Base-by-base conservation (phyloP, 2,888 invertebrate genomes). In the Aphodius sticticus region DNA sequence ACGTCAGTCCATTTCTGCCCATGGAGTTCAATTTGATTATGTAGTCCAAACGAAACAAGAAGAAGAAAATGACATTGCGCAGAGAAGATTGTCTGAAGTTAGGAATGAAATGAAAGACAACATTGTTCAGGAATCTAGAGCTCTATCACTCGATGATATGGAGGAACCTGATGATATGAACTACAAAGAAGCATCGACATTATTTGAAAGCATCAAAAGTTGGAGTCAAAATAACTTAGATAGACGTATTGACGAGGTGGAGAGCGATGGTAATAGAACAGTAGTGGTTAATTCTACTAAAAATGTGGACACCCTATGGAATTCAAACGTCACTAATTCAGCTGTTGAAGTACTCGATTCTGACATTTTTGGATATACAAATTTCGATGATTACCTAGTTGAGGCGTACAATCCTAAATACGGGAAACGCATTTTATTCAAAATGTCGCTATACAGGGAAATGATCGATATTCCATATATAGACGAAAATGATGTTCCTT, bases 371-470 rank as follows among this genome's bases (percentile, higher is more conserved):
- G 36, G 75, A 2, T 75, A 75, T 14, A 6, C 12, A 14, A 14
- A 9, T 16, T 78, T 70, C 16, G 76, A 78, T 16, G 16, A 71
- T 1, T 74, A 78, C 14, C 35, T 37, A 7, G 38, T 35, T 1
- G 38, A 78, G 75, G 76, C 76, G 37, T 70, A 76, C 26, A 76
- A 53, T 14, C 74, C 75, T 5, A 7, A 53, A 1, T 78, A 75
- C 70, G 16, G 76, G n/a, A 70, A 75, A 69, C 70, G 53, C 37
- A 75, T 76, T 7, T 70, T 70, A 38, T 76, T 75, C 15, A 69
- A 78, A 74, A 78, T 78, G 36, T 70, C 76, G 12, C 9, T 53
- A 12, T 5, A 53, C 12, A 53, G 53, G 12, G 12, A 53, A 53
- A 53, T 53, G 53, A 12, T 53, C 53, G 53, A 53, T 9, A 12